Evolutionary conservation across 1,140 invertebrate species (phyloP).

Genomic region (Ladona fulva): DNA sequence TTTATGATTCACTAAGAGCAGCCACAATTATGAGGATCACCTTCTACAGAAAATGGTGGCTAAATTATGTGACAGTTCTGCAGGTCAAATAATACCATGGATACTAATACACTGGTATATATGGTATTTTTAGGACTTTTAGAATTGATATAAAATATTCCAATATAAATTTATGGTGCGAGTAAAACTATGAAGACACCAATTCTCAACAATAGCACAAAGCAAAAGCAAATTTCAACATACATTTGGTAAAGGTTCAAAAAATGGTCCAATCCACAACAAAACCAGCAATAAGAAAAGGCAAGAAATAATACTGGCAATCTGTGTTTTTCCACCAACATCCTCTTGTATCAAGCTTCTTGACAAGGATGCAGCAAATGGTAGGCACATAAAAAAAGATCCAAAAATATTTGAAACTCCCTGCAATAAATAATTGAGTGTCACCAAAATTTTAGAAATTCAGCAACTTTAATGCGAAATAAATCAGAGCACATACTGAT

Average conservation of each 20-base stretch:
- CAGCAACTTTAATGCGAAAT: background rate
- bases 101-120: too few relatives aligned
- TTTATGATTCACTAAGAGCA: too few relatives aligned
- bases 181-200: too few relatives aligned
- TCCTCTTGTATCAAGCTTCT: slow-evolving; percentile 32
- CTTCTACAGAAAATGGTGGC: too few relatives aligned
- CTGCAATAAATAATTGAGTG: background rate
- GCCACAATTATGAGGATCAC: too few relatives aligned
- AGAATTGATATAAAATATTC: background rate
- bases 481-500: slow-evolving; percentile 30
- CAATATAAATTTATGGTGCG: background rate
- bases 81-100: too few relatives aligned
- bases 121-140: too few relatives aligned
- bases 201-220: too few relatives aligned
- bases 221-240: slow-evolving; percentile 25
- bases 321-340: slow-evolving; percentile 35
- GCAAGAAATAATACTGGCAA: slow-evolving; percentile 49
- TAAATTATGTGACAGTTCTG: too few relatives aligned
- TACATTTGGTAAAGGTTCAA: slow-evolving; percentile 69
- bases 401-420: slow-evolving; percentile 4
- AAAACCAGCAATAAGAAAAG: slow-evolving; percentile 61
- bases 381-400: slow-evolving; percentile 15
- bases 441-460: background rate
- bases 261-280: slow-evolving; percentile 76
- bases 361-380: slow-evolving; percentile 11